phyloP scores from a whole-genome alignment of 2,888 invertebrate genomes.

The Invenusta paracnida region DNA sequence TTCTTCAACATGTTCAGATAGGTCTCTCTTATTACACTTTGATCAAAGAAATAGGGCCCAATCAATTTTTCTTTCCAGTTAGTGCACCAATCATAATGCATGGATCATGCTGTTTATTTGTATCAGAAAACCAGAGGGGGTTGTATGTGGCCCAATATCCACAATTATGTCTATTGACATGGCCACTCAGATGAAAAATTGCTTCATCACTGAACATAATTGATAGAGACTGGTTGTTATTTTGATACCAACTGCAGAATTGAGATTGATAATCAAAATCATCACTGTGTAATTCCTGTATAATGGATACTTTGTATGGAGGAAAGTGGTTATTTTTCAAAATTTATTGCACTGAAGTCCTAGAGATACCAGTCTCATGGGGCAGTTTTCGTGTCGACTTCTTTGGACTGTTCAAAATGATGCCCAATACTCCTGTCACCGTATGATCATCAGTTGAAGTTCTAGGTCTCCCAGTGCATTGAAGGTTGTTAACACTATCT shows the following conservation, averaged over 20 bases:
- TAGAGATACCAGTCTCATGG: not conserved
- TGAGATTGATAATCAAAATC: too few relatives aligned
- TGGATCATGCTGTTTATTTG: too few relatives aligned
- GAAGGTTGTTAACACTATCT: conserved; percentile 2
- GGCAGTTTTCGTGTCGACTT: conserved; percentile 1
- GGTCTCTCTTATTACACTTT: not conserved
- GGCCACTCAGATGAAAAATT: too few relatives aligned
- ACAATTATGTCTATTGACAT: too few relatives aligned
- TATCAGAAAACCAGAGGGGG: too few relatives aligned
- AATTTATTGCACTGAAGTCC: not conserved
- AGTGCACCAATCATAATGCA: not conserved
- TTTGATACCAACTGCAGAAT: too few relatives aligned
- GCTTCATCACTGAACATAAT: too few relatives aligned
- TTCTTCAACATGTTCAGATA: not conserved
- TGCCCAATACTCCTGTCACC: conserved; percentile 18
- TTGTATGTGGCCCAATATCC: too few relatives aligned
- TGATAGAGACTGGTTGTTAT: too few relatives aligned
- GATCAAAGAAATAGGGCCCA: not conserved
- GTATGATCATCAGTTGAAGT: conserved; percentile 11
- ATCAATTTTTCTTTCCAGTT: not conserved
- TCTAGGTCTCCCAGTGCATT: conserved; percentile 12
- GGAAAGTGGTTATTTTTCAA: not conserved
- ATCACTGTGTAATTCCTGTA: too few relatives aligned
- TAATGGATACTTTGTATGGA: not conserved
- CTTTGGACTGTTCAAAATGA: not conserved